phyloP scores from a whole-genome alignment of 1,140 invertebrate species.

The Hesperophylax magnus region DNA sequence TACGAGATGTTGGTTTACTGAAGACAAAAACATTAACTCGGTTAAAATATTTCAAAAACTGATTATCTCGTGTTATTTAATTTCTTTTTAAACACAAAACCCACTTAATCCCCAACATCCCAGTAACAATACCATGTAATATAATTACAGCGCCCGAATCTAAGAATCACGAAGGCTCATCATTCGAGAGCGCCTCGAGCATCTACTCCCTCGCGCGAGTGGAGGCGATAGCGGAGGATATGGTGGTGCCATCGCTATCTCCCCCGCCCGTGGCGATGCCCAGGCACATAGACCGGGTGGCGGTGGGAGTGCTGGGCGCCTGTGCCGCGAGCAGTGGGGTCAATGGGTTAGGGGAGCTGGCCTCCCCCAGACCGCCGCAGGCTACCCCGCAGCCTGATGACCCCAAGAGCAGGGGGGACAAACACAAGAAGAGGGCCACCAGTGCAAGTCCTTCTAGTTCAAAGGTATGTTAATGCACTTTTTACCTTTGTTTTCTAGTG shows the following conservation, averaged over 20 bases:
- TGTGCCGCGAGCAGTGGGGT: not conserved
- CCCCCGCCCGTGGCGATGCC: conserved; percentile 58
- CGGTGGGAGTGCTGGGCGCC: not conserved
- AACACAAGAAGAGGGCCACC: conserved; percentile 49
- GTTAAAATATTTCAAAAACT: too few relatives aligned
- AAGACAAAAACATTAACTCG: too few relatives aligned
- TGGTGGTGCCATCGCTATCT: conserved; percentile 71
- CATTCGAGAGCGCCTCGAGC: conserved; percentile 86
- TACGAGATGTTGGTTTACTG: too few relatives aligned
- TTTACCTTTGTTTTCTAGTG: too few relatives aligned
- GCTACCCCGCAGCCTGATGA: conserved; percentile 35
- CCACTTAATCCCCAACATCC: not conserved
- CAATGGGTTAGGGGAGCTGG: not conserved
- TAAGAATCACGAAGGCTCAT: conserved; percentile 79
- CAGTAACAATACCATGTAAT: not conserved
- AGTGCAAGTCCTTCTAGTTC: conserved; percentile 47
- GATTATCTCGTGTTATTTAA: too few relatives aligned
- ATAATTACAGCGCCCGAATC: conserved; percentile 65
- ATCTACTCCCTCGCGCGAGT: conserved; percentile 82
- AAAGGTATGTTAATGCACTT: conserved; percentile 38
- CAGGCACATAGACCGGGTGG: not conserved
- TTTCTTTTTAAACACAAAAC: not conserved
- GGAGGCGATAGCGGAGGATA: conserved; percentile 74
- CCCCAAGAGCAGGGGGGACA: conserved; percentile 30
- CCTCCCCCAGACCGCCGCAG: conserved; percentile 11